phyloP scores from a whole-genome alignment of 2,113 vertebrate genomes.

The Chauna torquata region DNA sequence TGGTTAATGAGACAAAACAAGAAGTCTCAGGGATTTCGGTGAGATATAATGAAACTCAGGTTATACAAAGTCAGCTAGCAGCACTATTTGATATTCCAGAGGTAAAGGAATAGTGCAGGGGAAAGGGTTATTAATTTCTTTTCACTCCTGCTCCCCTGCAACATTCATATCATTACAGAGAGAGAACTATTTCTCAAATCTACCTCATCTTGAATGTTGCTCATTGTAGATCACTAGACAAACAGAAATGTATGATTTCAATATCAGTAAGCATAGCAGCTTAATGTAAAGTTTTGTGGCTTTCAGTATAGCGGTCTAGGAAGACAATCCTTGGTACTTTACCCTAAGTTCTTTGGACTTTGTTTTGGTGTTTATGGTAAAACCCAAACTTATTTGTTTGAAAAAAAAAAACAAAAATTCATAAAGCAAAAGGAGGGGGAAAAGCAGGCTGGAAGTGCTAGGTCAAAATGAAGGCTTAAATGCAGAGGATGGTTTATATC shows the following conservation, averaged over 20 bases:
- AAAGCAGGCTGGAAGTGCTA: not conserved
- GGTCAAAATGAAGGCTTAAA: not conserved
- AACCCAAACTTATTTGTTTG: not conserved
- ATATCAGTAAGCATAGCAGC: not conserved
- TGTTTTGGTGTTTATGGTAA: not conserved
- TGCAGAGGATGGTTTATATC: not conserved
- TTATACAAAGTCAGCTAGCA: not conserved
- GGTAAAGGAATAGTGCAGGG: not conserved
- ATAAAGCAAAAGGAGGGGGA: not conserved
- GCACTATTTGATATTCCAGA: not conserved
- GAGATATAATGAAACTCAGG: slow-evolving; percentile 26
- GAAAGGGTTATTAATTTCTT: not conserved
- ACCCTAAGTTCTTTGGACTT: not conserved
- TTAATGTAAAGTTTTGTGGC: not conserved
- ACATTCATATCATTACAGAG: not conserved
- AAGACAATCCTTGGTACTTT: not conserved
- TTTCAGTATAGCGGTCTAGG: not conserved
- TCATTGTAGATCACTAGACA: not conserved
- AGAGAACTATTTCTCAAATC: not conserved
- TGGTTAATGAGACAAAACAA: not conserved
- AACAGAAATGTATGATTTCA: not conserved
- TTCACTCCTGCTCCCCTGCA: not conserved
- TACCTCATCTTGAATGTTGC: slow-evolving; percentile 47
- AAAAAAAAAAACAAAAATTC: not conserved
- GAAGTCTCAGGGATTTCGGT: slow-evolving; percentile 49